These are phyloP conservation scores for Podarcis muralis DNA, from an alignment of 2,113 vertebrate genomes.

Conservation along the genomic window DNA sequence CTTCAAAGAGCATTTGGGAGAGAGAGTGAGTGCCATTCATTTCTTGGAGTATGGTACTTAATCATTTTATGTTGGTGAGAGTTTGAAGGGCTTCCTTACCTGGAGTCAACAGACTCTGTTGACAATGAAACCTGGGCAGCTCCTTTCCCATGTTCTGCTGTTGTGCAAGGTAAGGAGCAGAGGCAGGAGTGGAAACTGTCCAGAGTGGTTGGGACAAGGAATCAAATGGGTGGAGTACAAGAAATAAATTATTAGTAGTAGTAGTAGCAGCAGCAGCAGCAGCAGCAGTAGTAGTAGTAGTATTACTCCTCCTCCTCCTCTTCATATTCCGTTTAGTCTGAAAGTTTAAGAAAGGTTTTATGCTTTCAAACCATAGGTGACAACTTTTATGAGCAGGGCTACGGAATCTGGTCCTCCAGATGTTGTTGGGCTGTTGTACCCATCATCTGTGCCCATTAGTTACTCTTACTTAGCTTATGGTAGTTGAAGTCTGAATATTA, in stretches of 20 bases:
- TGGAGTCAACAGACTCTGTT: not conserved
- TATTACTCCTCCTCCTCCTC: rapidly evolving
- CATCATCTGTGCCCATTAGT: not conserved
- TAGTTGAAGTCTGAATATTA: not conserved
- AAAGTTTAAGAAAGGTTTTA: not conserved
- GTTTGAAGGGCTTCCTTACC: not conserved
- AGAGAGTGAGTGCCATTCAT: not conserved
- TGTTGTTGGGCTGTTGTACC: not conserved
- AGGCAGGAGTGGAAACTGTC: not conserved
- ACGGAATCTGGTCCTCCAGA: not conserved
- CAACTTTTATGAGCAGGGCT: not conserved
- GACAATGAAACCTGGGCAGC: not conserved
- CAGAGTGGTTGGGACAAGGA: too few relatives aligned
- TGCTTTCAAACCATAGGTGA: not conserved
- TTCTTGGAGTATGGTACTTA: not conserved
- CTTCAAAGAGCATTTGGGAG: not conserved
- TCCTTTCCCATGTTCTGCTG: not conserved
- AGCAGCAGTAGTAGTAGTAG: too few relatives aligned
- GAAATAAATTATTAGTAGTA: too few relatives aligned
- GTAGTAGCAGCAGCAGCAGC: too few relatives aligned
- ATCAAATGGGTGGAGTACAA: too few relatives aligned
- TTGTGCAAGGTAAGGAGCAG: not conserved
- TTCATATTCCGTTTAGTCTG: not conserved
- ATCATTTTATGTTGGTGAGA: not conserved
- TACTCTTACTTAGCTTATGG: not conserved